Percentiles rank a stretch among this genome's conserved stretches.
phyloP scores from a whole-genome alignment of 2,113 vertebrate species.

The Epinephelus moara region DNA sequence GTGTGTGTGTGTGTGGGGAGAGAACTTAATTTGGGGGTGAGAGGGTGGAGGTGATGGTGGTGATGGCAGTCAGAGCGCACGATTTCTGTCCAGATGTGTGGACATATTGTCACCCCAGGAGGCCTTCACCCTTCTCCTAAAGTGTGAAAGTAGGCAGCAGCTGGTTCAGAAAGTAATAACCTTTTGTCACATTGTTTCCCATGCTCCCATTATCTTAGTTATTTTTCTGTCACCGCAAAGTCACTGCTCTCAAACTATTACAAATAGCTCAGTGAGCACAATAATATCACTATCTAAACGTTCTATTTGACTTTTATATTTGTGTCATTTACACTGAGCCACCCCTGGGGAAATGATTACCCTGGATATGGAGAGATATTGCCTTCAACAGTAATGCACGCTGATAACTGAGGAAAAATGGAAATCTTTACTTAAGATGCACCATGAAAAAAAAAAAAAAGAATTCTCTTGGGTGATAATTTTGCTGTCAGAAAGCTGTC shows the following conservation, averaged over 20 bases:
- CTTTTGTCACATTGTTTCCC: conserved; percentile 68
- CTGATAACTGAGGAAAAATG: conserved; percentile 44
- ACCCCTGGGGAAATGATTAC: conserved; percentile 45
- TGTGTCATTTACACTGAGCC: conserved; percentile 56
- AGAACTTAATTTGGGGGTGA: not conserved
- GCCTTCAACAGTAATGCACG: conserved; percentile 30
- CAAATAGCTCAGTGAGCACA: conserved; percentile 49
- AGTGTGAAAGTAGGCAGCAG: conserved; percentile 68
- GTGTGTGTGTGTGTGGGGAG: not conserved
- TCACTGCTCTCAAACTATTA: conserved; percentile 60
- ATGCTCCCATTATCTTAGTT: conserved; percentile 40
- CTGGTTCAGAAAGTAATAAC: conserved; percentile 71
- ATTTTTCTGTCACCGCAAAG: conserved; percentile 56
- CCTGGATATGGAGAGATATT: conserved; percentile 51
- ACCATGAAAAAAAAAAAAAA: not conserved
- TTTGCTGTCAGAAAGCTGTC: not conserved
- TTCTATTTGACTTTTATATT: conserved; percentile 61
- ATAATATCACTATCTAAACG: conserved; percentile 51
- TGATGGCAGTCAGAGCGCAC: conserved; percentile 18
- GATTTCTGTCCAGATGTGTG: conserved; percentile 77
- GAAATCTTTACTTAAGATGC: conserved; percentile 17
- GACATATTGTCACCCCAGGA: conserved; percentile 79
- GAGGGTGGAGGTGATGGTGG: not conserved
- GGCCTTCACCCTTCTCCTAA: conserved; percentile 59
- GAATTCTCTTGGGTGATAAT: not conserved